Percentiles rank a stretch among this genome's conserved stretches.
Evolutionary conservation across 2,888 invertebrate genomes (phyloP).

Genomic region (Cactoblastis cactorum): DNA sequence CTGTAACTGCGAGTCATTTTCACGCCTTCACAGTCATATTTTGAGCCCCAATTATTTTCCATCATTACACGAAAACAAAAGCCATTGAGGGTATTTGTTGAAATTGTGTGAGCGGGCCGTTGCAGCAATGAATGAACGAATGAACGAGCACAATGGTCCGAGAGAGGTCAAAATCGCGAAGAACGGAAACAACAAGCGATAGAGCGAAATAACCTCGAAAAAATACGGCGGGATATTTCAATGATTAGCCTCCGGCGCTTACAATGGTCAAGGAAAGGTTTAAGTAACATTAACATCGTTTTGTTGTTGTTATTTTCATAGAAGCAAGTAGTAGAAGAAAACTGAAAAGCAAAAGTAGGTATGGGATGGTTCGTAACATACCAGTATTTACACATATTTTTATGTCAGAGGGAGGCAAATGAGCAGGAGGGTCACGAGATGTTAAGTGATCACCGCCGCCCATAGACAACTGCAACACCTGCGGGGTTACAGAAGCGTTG

Average conservation of each 20-base stretch:
- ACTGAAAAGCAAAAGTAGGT: no score
- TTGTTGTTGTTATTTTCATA: no score
- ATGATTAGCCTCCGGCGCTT: neutral
- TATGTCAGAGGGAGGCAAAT: no score
- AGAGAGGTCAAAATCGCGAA: constrained; percentile 40
- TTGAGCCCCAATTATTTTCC: neutral
- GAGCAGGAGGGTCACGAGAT: no score
- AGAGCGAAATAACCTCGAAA: no score
- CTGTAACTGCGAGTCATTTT: neutral
- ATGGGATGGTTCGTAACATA: no score
- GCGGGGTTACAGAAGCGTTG: no score
- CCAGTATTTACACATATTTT: no score
- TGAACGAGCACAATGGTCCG: constrained; percentile 24
- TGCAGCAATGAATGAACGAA: constrained; percentile 14
- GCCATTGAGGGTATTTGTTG: neutral
- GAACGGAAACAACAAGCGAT: constrained; percentile 31
- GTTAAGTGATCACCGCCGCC: no score
- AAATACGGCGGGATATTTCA: constrained; percentile 27
- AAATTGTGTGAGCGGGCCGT: constrained; percentile 6
- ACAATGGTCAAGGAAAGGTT: neutral
- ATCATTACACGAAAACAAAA: constrained; percentile 6
- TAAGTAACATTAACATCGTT: neutral
- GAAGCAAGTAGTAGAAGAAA: no score
- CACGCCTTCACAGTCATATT: neutral
- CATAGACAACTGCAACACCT: no score